A percentile compares a stretch with the other conserved stretches of the same genome.
phyloP scores from a whole-genome alignment of 2,113 vertebrate genomes.

The Willisornis vidua region DNA sequence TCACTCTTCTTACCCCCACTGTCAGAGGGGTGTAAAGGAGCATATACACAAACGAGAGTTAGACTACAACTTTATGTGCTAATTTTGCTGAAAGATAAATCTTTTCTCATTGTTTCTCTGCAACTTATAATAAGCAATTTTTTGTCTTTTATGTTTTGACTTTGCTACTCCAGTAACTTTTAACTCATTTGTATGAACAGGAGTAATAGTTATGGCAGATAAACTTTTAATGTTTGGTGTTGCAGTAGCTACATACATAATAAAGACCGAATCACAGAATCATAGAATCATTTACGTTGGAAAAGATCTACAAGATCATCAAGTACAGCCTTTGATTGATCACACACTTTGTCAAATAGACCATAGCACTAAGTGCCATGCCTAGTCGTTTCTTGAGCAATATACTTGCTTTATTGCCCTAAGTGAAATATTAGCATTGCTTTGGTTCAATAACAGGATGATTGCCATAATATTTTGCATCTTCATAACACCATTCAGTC shows the following conservation, averaged over 20 bases:
- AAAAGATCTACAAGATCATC: background rate
- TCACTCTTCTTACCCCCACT: background rate
- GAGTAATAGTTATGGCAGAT: background rate
- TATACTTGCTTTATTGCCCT: background rate
- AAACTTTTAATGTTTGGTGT: background rate
- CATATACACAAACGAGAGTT: background rate
- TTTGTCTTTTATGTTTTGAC: background rate
- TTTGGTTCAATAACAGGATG: background rate
- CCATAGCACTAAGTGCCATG: background rate
- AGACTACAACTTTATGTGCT: background rate
- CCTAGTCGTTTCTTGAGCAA: background rate
- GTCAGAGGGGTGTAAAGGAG: background rate
- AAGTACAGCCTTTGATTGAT: background rate
- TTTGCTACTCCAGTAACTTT: background rate
- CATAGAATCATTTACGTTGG: background rate
- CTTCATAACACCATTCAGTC: background rate
- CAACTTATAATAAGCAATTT: background rate
- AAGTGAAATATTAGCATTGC: background rate
- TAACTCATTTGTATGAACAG: background rate
- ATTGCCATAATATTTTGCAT: background rate
- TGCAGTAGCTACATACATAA: background rate
- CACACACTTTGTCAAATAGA: background rate
- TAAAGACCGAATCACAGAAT: background rate
- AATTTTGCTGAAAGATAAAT: background rate
- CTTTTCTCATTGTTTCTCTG: background rate